Conservation (phyloP, 2,888 invertebrate species). For the Mythimna impura region DNA sequence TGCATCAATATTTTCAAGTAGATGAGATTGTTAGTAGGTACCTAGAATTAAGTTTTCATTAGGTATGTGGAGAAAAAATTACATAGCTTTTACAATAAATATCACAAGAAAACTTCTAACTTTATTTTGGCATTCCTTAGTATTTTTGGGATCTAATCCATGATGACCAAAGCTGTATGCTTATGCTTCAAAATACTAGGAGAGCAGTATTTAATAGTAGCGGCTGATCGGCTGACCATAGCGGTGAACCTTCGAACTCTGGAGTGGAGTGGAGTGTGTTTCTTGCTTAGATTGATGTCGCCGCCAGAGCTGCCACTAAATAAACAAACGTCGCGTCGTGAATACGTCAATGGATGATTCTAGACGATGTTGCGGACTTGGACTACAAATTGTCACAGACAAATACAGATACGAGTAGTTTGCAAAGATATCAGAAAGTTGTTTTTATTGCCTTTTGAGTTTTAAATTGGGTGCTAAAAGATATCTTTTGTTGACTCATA, state of each 20-base stretch:
- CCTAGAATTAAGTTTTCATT: not conserved
- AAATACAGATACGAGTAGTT: not conserved
- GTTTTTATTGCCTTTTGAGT: not conserved
- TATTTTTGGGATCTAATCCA: no score
- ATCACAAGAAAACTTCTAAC: not conserved
- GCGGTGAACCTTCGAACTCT: conserved; percentile 29
- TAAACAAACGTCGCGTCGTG: conserved; percentile 22
- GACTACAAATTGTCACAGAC: conserved; percentile 9
- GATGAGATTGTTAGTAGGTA: not conserved
- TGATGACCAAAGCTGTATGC: no score
- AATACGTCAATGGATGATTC: conserved; percentile 25
- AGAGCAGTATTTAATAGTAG: conserved; percentile 43
- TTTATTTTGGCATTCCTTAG: not conserved
- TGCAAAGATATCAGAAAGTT: not conserved
- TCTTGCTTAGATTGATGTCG: conserved; percentile 34
- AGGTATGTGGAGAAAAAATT: no score
- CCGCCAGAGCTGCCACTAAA: not conserved
- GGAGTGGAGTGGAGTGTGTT: conserved; percentile 8
- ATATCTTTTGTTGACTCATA: not conserved
- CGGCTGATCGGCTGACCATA: conserved; percentile 30
- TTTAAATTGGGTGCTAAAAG: not conserved
- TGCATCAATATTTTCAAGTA: not conserved
- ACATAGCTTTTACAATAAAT: not conserved
- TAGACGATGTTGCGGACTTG: not conserved
- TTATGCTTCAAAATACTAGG: conserved; percentile 13